Evolutionary conservation across 2,113 vertebrate genomes (phyloP), one percentile per base, ranked within the genome.

Genomic region (Macquaria australasica): DNA sequence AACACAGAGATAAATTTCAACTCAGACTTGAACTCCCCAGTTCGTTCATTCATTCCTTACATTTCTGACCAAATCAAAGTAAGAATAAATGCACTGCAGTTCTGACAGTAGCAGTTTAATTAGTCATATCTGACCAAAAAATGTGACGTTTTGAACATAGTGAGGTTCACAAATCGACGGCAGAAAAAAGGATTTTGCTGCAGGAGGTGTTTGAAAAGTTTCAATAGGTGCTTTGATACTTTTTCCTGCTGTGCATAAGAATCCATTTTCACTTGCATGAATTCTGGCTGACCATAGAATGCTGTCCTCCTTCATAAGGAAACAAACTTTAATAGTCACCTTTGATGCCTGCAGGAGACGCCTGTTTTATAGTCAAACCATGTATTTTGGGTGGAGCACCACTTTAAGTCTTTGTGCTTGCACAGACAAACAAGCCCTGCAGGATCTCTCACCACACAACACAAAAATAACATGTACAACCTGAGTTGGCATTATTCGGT

Each of bases 341-440:
- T 20, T 48, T 58, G 18, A 25, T 64, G 70, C 15, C 43, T 23
- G 5, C 45, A 37, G 73, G 43, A 76, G 20, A 25, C 31, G 9
- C 48, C 25, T 2, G 28, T 9, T 55, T 58, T 43, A 51, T 2
- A 4, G 45, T 37, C 4, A 0, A 78, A 79, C 25, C 51, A 5
- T 43, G 4, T 62, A 11, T 43, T 91, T 82, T 73, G 81, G 89
- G 84, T 73, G 87, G 82, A 83, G 87, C 28, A 6, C 39, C 67
- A 58, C 45, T 84, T 74, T 34, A 28, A 60, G 41, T 23, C 6
- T 81, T 39, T 39, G 50, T 77, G 59, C 45, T 72, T 53, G 69
- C 53, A 48, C 37, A 77, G n/a, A 74, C 34, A 79, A 71, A 51
- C 23, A 37, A 70, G n/a, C 67, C 18, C 71, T 56, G 74, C 55